These are phyloP conservation scores for Pangasianodon gigas DNA, from an alignment of 2,113 vertebrate genomes.

Conservation along the genomic window DNA sequence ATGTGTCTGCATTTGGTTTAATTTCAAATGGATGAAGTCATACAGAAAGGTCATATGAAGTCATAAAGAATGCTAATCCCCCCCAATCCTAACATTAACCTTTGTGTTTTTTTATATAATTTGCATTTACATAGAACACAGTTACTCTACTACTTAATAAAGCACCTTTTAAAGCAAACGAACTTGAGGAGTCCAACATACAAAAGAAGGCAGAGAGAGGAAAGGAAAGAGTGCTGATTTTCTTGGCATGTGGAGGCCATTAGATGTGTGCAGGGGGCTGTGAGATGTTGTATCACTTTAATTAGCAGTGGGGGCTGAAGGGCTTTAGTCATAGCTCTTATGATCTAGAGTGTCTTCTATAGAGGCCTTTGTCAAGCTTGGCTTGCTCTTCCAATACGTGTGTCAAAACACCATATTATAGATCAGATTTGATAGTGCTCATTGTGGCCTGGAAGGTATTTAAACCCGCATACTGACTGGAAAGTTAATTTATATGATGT, in stretches of 20 bases:
- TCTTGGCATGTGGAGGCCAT: constrained; percentile 61
- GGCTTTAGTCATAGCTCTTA: constrained; percentile 58
- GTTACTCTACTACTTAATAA: background rate
- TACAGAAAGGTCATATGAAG: too few species aligned
- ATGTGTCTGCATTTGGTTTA: background rate
- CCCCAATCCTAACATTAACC: background rate
- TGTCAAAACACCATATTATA: constrained; percentile 35
- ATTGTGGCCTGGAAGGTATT: background rate
- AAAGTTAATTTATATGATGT: constrained; percentile 24
- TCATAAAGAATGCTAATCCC: background rate
- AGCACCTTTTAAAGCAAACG: background rate
- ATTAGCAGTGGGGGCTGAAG: constrained; percentile 68
- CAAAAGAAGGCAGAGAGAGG: constrained; percentile 33
- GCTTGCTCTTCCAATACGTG: constrained; percentile 36
- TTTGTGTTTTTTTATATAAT: background rate
- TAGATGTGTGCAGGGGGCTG: constrained; percentile 72
- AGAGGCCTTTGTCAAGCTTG: constrained; percentile 53
- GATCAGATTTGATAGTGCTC: background rate
- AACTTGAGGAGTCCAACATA: background rate
- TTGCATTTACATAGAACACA: background rate
- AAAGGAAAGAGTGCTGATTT: constrained; percentile 61
- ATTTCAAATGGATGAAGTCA: background rate
- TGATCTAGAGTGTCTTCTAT: constrained; percentile 31
- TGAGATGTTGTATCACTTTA: constrained; percentile 76
- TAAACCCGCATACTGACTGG: background rate